phyloP scores from a whole-genome alignment of 2,888 invertebrate genomes.

The Pyrochroa serraticornis region DNA sequence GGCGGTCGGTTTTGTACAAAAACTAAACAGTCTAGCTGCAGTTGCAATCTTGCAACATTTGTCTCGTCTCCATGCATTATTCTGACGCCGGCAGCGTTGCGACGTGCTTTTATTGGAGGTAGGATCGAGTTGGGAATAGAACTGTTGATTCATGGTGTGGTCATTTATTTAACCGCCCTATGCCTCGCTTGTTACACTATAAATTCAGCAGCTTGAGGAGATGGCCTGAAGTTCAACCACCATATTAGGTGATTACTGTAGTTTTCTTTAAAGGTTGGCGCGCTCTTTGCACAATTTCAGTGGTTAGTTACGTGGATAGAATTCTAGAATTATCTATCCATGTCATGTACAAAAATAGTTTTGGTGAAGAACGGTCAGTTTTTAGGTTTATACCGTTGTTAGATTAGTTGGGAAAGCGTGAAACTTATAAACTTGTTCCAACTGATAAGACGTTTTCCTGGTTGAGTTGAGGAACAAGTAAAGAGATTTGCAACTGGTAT shows the following conservation, averaged over 20 bases:
- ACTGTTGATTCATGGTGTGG: slow-evolving; percentile 43
- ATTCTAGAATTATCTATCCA: no score
- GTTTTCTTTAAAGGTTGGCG: no score
- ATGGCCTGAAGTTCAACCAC: no score
- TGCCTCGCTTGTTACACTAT: slow-evolving; percentile 34
- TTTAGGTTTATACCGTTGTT: no score
- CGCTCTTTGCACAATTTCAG: no score
- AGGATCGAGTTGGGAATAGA: slow-evolving; percentile 24
- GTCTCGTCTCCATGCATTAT: slow-evolving; percentile 23
- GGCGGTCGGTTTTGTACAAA: background rate
- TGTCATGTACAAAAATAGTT: background rate
- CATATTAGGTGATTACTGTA: no score
- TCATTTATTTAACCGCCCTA: slow-evolving; percentile 42
- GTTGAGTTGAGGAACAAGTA: no score
- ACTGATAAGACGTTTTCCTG: background rate
- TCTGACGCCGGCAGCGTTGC: slow-evolving; percentile 14
- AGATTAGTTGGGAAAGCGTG: no score
- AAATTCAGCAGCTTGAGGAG: slow-evolving; percentile 19
- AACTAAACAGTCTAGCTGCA: background rate
- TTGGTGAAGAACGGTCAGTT: background rate
- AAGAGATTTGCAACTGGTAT: background rate
- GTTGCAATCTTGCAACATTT: slow-evolving; percentile 4
- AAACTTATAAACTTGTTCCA: no score
- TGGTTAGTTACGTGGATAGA: no score
- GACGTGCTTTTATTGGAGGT: slow-evolving; percentile 25